Evolutionary conservation across 2,888 invertebrate species (phyloP).

Genomic region (Ctenicera cuprea): DNA sequence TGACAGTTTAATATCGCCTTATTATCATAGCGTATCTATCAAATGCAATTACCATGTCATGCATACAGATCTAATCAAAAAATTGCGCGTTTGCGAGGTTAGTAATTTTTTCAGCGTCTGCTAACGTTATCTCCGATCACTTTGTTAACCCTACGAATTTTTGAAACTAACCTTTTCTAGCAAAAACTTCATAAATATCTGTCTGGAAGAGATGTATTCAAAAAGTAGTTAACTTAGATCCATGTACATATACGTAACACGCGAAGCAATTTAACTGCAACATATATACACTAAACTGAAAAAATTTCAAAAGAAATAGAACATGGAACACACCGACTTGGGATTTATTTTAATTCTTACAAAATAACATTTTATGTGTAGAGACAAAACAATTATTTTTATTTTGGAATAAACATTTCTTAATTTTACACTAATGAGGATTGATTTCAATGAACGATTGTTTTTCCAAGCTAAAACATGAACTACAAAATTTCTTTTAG

Average conservation of each 20-base stretch:
- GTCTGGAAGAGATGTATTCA: constrained; percentile 18
- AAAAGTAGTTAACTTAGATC: constrained; percentile 4
- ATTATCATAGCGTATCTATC: constrained; percentile 11
- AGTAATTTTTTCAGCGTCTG: constrained; percentile 20
- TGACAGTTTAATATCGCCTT: constrained; percentile 26
- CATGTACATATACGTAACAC: constrained; percentile 5
- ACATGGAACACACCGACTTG: too few relatives aligned
- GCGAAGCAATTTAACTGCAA: not conserved
- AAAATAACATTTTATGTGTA: too few relatives aligned
- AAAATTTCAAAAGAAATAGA: too few relatives aligned
- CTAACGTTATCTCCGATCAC: constrained; percentile 9
- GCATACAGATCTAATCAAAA: constrained; percentile 32
- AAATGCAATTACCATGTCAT: constrained; percentile 32
- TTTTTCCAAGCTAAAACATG: too few relatives aligned
- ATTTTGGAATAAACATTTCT: too few relatives aligned
- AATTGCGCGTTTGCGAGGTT: constrained; percentile 22
- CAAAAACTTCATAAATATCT: constrained; percentile 28
- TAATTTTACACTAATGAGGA: too few relatives aligned
- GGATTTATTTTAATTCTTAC: too few relatives aligned
- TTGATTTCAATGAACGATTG: too few relatives aligned
- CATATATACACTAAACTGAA: too few relatives aligned
- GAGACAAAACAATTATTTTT: too few relatives aligned
- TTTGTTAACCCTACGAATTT: constrained; percentile 17
- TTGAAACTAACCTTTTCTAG: not conserved
- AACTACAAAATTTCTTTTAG: too few relatives aligned